Base-by-base conservation (phyloP, 2,797 vertebrate species). In the Etheostoma nigrum region DNA sequence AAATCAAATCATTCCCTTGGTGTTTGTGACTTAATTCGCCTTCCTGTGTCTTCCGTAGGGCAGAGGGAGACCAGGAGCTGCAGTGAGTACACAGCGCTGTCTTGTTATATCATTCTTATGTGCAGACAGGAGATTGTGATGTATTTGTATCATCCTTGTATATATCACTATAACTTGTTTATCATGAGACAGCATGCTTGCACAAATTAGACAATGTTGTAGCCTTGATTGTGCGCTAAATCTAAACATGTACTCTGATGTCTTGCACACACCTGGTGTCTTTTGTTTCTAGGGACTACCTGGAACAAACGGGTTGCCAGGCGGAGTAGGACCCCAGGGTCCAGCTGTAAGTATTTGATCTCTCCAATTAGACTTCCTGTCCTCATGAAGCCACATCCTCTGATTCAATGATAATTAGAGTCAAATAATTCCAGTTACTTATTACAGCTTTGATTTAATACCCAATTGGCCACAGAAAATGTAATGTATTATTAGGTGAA, bases 61-160 rank as follows among this genome's bases (percentile, higher is more conserved):
- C 87, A 97, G 98, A 95, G 98, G 98, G 91, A 96, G 96, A 87
- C 81, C 97, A 69, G 98, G 98, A 95, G 96, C 97, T 77, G 87
- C 96, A 25, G 98, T 99, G 94, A 99, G 97, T 98, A 90, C 74
- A 77, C 67, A 60, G 0, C 65, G 13, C 21, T 63, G 21, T 75
- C 18, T 63, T 53, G 72, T 16, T 8, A 36, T 52, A 10, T 63
- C 13, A 19, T 23, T 59, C 54, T 68, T 25, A 59, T 71, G 30
- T 52, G 52, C 33, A 58, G 15, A 52, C 44, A n/a, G 18, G 23
- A 36, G 12, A 52, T 5, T 47, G 36, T 57, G 18, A 53, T 63
- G 33, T 10, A 21, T 66, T 72, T 63, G 33, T 15, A 16, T 60
- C 3, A 53, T 33, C 48, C 25, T 25, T 27, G 13, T 5, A 68